Percentiles rank a stretch among this genome's conserved stretches.
phyloP scores from a whole-genome alignment of 2,797 vertebrate genomes.

The Epinephelus coioides region DNA sequence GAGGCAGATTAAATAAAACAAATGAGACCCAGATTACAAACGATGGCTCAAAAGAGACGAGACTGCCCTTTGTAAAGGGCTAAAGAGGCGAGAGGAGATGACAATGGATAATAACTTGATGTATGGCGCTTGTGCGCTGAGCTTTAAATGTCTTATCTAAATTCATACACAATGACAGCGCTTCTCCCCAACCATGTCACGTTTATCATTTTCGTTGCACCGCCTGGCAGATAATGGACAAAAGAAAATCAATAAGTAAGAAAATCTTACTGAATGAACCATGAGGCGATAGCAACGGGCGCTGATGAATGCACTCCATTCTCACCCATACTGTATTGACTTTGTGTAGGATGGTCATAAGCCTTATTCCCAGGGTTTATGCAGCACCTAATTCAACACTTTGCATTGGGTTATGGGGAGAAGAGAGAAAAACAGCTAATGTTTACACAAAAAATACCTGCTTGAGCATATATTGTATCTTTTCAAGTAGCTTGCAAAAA shows the following conservation, averaged over 20 bases:
- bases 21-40: conserved; percentile 55
- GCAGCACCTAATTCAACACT: conserved; percentile 32
- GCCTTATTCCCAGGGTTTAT: conserved; percentile 17
- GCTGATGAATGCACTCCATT: conserved; percentile 64
- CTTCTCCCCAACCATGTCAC: conserved; percentile 57
- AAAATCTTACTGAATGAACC: conserved; percentile 60
- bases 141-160: conserved; percentile 80
- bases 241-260: conserved; percentile 76
- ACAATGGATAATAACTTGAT: conserved; percentile 74
- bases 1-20: conserved; percentile 32
- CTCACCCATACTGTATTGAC: conserved; percentile 39
- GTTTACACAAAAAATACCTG: background rate
- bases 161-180: conserved; percentile 70
- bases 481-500: background rate
- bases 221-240: conserved; percentile 70
- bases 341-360: conserved; percentile 29
- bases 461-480: background rate
- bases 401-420: background rate
- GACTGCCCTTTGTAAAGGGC: conserved; percentile 64
- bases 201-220: conserved; percentile 65
- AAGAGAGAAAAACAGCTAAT: background rate
- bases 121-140: conserved; percentile 59
- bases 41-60: conserved; percentile 47
- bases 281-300: background rate
- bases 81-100: conserved; percentile 60